These are phyloP conservation scores for Alligator sinensis DNA, from an alignment of 2,113 vertebrate genomes.

Conservation along the genomic window DNA sequence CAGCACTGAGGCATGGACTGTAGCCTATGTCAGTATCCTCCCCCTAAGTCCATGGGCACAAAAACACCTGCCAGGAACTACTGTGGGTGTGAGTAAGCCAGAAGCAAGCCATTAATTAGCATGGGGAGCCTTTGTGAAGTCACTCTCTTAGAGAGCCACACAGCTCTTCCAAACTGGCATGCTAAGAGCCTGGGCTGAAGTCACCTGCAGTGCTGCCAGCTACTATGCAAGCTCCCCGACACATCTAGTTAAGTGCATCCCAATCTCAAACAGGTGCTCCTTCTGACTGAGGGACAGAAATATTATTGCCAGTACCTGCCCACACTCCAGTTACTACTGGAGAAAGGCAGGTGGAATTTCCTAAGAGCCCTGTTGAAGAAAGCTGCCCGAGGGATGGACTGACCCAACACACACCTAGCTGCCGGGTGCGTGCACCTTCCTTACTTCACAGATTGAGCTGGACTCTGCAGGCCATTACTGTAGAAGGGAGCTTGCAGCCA, in stretches of 20 bases:
- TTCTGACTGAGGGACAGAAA: too few relatives aligned
- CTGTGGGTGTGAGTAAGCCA: neutral
- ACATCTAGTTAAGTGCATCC: neutral
- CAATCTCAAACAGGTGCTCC: neutral
- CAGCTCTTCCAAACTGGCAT: neutral
- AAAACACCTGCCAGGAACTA: neutral
- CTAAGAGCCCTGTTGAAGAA: neutral
- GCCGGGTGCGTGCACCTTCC: neutral
- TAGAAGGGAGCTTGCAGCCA: neutral
- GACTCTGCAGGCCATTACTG: neutral
- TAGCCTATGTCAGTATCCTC: accelerated
- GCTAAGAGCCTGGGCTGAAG: neutral
- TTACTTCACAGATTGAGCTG: neutral
- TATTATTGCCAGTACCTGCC: neutral
- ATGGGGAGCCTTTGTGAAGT: neutral
- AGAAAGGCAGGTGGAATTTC: too few relatives aligned
- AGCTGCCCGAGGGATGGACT: neutral
- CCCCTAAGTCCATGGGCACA: neutral
- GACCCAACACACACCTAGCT: neutral
- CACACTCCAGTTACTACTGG: too few relatives aligned
- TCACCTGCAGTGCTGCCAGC: accelerated
- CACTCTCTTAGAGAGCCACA: neutral
- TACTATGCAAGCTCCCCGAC: neutral
- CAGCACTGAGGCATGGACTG: neutral
- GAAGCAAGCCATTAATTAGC: too few relatives aligned